Conservation (phyloP, 2,113 vertebrate species). For the Lonchura striata region DNA sequence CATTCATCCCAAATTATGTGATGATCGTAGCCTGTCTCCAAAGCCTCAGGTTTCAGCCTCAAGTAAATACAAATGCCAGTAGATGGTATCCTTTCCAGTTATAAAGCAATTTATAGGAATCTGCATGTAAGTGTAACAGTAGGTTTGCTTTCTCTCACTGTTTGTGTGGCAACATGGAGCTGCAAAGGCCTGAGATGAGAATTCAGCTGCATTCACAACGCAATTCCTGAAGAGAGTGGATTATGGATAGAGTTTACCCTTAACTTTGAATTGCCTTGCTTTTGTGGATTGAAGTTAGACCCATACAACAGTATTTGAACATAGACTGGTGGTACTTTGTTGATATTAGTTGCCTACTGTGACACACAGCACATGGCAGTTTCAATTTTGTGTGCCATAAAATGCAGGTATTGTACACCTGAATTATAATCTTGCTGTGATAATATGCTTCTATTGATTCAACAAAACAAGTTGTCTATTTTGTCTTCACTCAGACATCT, state of each 20-base stretch:
- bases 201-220: conserved; percentile 18
- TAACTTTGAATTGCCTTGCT: conserved; percentile 52
- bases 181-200: not conserved
- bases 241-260: conserved; percentile 5
- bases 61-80: not conserved
- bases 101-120: not conserved
- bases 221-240: not conserved
- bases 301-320: conserved; percentile 49
- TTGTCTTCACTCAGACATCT: conserved; percentile 66
- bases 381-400: conserved; percentile 51
- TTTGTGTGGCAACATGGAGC: not conserved
- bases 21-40: not conserved
- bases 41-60: not conserved
- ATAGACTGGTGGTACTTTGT: conserved; percentile 56
- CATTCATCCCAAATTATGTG: not conserved
- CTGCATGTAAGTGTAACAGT: not conserved
- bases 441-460: conserved; percentile 77
- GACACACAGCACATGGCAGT: conserved; percentile 64
- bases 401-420: conserved; percentile 78
- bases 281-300: conserved; percentile 48
- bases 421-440: conserved; percentile 82
- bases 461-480: conserved; percentile 75
- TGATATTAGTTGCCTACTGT: conserved; percentile 74
- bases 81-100: not conserved
- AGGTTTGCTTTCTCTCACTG: not conserved